Percentiles rank a stretch among this genome's conserved stretches.
Evolutionary conservation across 2,888 invertebrate species (phyloP).

Genomic region (Branchipolynoe longqiensis): DNA sequence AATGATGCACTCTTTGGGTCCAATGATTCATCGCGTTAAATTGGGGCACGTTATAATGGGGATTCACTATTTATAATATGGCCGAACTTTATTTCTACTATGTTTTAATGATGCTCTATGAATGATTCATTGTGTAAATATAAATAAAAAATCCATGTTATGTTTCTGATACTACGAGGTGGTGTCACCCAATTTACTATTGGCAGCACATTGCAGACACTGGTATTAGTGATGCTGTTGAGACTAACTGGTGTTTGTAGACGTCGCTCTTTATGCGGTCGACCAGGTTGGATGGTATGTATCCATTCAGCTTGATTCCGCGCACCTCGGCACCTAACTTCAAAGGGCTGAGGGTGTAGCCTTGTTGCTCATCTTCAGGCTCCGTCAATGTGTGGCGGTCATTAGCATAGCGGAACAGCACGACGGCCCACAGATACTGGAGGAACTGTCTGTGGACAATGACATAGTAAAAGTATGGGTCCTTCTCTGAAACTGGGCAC

Average conservation of each 20-base stretch:
- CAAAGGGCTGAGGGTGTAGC: background rate
- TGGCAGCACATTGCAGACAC: background rate
- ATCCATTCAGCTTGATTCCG: conserved; percentile 46
- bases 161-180: background rate
- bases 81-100: too few relatives aligned
- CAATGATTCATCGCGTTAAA: too few relatives aligned
- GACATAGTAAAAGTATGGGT: too few relatives aligned
- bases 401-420: background rate
- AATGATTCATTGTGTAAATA: too few relatives aligned
- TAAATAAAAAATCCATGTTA: background rate
- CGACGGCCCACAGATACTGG: background rate
- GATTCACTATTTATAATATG: too few relatives aligned
- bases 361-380: background rate
- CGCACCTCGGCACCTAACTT: conserved; percentile 24
- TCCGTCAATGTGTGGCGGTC: background rate
- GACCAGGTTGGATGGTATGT: conserved; percentile 7
- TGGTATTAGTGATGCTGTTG: background rate
- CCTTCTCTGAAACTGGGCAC: too few relatives aligned
- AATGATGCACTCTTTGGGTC: too few relatives aligned
- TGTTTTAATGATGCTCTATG: too few relatives aligned
- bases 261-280: conserved; percentile 22
- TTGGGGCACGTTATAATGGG: too few relatives aligned
- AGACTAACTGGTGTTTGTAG: conserved; percentile 13
- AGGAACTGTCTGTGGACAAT: background rate
- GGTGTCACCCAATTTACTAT: background rate